A percentile compares a stretch with the other conserved stretches of the same genome.
These are phyloP conservation scores for Cotesia chilonis DNA, from an alignment of 1,140 invertebrate species.

Conservation along the genomic window DNA sequence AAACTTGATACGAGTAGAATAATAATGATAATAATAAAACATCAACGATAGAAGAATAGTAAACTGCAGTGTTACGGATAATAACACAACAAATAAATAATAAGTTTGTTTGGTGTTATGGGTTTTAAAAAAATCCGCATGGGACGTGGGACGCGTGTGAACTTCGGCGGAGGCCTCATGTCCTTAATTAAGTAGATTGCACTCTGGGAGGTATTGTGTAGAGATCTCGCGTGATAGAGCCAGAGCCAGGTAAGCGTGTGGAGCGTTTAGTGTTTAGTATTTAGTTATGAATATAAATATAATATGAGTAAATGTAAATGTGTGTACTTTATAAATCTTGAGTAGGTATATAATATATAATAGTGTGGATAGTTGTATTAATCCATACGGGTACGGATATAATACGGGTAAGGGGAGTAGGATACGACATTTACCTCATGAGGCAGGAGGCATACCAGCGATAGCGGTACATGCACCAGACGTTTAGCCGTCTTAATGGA, in stretches of 20 bases:
- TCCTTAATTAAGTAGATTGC: conserved; percentile 50
- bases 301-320: too few relatives aligned
- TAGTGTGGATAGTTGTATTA: too few relatives aligned
- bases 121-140: conserved; percentile 41
- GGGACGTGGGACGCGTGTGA: conserved; percentile 51
- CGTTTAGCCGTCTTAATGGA: conserved; percentile 3
- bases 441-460: background rate
- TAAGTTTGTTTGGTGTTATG: conserved; percentile 40
- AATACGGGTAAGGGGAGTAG: background rate
- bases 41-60: background rate
- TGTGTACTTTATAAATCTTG: too few relatives aligned
- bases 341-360: too few relatives aligned
- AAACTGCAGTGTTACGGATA: background rate
- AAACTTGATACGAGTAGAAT: conserved; percentile 10
- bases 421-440: conserved; percentile 1
- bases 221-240: conserved; percentile 39
- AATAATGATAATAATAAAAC: background rate
- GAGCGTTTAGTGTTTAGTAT: too few relatives aligned
- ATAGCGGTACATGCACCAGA: conserved; percentile 20
- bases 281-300: too few relatives aligned
- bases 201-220: conserved; percentile 34
- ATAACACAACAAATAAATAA: conserved; percentile 30
- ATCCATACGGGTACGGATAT: too few relatives aligned
- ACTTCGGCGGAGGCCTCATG: conserved; percentile 50
- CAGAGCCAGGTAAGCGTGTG: background rate